Base-by-base conservation (phyloP, 2,797 vertebrate species). In the Sebastes wilsoni region DNA sequence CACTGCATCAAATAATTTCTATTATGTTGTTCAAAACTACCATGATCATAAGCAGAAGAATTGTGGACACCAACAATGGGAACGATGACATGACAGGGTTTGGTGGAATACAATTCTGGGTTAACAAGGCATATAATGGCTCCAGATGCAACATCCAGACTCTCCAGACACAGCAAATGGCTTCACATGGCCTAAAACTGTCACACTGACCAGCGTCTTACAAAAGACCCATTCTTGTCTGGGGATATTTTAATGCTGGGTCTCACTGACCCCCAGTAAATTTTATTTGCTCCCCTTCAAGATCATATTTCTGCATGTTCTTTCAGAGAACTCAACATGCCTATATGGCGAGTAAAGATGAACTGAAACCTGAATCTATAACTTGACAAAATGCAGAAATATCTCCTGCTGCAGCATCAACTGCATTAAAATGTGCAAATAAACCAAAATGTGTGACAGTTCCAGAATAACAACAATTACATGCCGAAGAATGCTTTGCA, bases 381-480 rank as follows among this genome's bases (percentile, higher is more conserved):
- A 62, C 60, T 66, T 30, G 6, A 70, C 32, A 34, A 36, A 71
- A 82, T 23, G 42, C n/a, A 82, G 20, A 72, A 38, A 61, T 34
- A 34, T 71, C 72, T 58, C 65, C 66, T 69, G 22, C 18, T 28
- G 55, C 1, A 0, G 34, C 61, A 71, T 49, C 52, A 32, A 69
- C 34, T 42, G 8, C 73, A 75, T 76, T 68, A n/a, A 79, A 88
- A 86, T 69, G 30, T 30, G 59, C 66, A 79, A 83, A 85, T 87
- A 65, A 85, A 87, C 62, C 12, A 28, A 79, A 83, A 72, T 58
- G 77, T 49, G 58, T 66, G 72, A 68, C 75, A 84, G 59, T 85
- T 90, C 87, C 78, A 88, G 90, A 91, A 92, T 78, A 85, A 77
- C 69, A 86, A 80, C 83, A 77, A 65, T 81, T 75, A 77, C 34